Conservation (phyloP, 2,113 vertebrate species). For the Pelodiscus sinensis region DNA sequence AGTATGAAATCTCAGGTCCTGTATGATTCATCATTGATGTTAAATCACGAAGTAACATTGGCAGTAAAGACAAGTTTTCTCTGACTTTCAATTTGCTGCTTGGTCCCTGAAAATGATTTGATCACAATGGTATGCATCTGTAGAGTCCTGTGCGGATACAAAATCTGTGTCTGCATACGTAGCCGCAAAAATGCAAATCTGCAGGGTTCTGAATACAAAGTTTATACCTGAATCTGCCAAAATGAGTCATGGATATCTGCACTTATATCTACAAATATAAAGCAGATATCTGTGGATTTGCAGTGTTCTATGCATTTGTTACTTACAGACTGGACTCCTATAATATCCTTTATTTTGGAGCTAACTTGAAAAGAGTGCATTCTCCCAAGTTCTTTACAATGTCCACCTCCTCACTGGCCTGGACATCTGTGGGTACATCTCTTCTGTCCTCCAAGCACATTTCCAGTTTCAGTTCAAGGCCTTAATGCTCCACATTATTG, state of each 20-base stretch:
- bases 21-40: background rate
- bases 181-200: too few relatives aligned
- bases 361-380: background rate
- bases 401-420: background rate
- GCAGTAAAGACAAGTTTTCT: background rate
- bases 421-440: fast-evolving
- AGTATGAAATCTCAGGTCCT: background rate
- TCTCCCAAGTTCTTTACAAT: background rate
- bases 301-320: background rate
- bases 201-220: too few relatives aligned
- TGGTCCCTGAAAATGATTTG: background rate
- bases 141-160: too few relatives aligned
- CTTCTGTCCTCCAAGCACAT: background rate
- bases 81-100: background rate
- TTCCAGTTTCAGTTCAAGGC: fast-evolving
- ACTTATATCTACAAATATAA: too few relatives aligned
- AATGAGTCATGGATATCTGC: too few relatives aligned
- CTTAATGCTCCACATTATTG: background rate
- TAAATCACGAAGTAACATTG: background rate
- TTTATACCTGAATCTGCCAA: too few relatives aligned
- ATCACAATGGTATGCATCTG: background rate
- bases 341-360: background rate
- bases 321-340: background rate
- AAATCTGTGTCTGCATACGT: too few relatives aligned
- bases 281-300: too few relatives aligned